Conservation (phyloP, 2,113 vertebrate genomes). For the Corvus moneduloides region DNA sequence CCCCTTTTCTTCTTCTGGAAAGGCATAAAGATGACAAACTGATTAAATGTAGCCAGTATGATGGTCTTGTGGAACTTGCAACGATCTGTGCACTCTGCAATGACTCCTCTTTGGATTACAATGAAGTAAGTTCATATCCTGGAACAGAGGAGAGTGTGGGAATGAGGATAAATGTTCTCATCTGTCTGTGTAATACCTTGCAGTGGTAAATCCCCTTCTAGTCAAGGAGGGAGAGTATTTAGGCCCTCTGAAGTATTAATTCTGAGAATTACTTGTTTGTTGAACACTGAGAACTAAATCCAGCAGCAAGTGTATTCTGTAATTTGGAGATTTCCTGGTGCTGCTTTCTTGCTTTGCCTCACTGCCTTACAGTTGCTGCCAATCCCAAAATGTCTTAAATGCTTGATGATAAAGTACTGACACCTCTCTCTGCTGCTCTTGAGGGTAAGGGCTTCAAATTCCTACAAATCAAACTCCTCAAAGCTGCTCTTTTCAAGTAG, state of each 20-base stretch:
- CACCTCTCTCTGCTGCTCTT: not conserved
- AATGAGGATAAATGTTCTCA: not conserved
- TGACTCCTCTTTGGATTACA: slow-evolving; percentile 97
- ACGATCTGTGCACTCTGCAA: slow-evolving; percentile 98
- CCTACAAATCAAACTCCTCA: not conserved
- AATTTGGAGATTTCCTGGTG: not conserved
- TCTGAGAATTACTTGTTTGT: not conserved
- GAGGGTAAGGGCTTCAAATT: not conserved
- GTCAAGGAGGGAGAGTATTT: not conserved
- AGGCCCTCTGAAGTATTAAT: not conserved
- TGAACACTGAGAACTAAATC: not conserved
- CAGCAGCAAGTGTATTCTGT: not conserved
- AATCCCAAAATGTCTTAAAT: not conserved
- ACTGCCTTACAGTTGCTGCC: not conserved
- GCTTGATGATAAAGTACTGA: not conserved
- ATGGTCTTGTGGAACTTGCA: slow-evolving; percentile 91
- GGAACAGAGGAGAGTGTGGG: not conserved
- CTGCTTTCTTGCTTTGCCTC: not conserved
- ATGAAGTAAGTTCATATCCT: slow-evolving; percentile 81
- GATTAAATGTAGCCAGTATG: slow-evolving; percentile 84
- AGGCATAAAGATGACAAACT: slow-evolving; percentile 88
- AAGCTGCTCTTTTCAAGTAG: not conserved
- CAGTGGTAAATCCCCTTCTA: not conserved
- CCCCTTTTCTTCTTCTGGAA: slow-evolving; percentile 21
- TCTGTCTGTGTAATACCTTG: not conserved